phyloP scores from a whole-genome alignment of 2,888 invertebrate genomes.

The Hypomecis punctinalis region DNA sequence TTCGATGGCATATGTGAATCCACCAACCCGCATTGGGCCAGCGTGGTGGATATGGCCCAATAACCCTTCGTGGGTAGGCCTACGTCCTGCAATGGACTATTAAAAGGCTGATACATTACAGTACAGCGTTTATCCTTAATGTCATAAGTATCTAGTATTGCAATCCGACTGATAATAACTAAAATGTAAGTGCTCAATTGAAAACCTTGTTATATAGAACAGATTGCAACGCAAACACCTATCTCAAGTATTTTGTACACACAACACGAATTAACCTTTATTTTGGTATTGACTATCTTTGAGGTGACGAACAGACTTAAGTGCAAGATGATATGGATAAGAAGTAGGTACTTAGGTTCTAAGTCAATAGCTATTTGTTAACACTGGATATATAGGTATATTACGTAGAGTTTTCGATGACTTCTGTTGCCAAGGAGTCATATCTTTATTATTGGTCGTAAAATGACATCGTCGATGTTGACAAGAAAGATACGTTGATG shows the following conservation, averaged over 20 bases:
- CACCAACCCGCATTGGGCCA: no score
- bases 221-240: neutral
- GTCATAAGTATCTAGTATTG: no score
- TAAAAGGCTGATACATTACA: no score
- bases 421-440: neutral
- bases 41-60: no score
- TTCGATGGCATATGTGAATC: no score
- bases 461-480: neutral
- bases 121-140: no score
- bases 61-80: no score
- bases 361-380: constrained; percentile 24
- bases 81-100: no score
- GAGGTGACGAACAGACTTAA: constrained; percentile 27
- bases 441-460: neutral
- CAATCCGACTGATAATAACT: no score
- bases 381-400: neutral
- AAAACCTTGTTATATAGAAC: constrained; percentile 4
- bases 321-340: constrained; percentile 20
- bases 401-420: constrained; percentile 3
- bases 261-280: constrained; percentile 15
- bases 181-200: neutral
- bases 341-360: constrained; percentile 1
- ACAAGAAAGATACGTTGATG: neutral
- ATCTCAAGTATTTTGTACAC: no score
- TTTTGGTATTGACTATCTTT: constrained; percentile 30